phyloP scores from a whole-genome alignment of 2,888 invertebrate species.

The Gari tellinella region DNA sequence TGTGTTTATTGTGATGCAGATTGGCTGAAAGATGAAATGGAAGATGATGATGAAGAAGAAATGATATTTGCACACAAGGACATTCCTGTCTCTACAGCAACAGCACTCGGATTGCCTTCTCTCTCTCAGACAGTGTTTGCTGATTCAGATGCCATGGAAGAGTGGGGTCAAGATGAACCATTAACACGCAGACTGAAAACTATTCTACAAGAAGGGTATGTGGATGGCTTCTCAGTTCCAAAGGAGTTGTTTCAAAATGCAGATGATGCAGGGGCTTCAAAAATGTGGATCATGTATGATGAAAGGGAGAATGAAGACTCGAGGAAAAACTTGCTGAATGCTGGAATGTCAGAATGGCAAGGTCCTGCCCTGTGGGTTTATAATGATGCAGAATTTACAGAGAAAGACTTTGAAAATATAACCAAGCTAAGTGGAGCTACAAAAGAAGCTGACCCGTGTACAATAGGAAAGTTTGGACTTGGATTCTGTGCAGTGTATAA shows the following conservation, averaged over 20 bases:
- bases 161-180: conserved; percentile 75
- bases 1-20: conserved; percentile 44
- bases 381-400: conserved; percentile 79
- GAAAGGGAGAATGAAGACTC: conserved; percentile 73
- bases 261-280: conserved; percentile 76
- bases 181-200: conserved; percentile 69
- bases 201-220: conserved; percentile 70
- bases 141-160: conserved; percentile 58
- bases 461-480: conserved; percentile 81
- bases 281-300: conserved; percentile 75
- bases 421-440: conserved; percentile 80
- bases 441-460: conserved; percentile 75
- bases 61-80: conserved; percentile 7
- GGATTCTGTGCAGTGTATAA: conserved; percentile 83
- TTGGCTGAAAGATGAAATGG: conserved; percentile 19
- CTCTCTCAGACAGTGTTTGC: conserved; percentile 66
- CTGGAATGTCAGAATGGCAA: conserved; percentile 78
- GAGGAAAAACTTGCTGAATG: conserved; percentile 69
- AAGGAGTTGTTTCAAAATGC: conserved; percentile 81
- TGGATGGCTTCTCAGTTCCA: conserved; percentile 76
- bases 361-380: conserved; percentile 82
- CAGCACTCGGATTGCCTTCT: conserved; percentile 69
- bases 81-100: conserved; percentile 59
- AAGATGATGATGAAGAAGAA: conserved; percentile 30
- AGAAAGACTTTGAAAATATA: conserved; percentile 79